Percentiles rank a stretch among this genome's conserved stretches.
Evolutionary conservation across 2,797 vertebrate species (phyloP).

Genomic region (Malurus splendens): DNA sequence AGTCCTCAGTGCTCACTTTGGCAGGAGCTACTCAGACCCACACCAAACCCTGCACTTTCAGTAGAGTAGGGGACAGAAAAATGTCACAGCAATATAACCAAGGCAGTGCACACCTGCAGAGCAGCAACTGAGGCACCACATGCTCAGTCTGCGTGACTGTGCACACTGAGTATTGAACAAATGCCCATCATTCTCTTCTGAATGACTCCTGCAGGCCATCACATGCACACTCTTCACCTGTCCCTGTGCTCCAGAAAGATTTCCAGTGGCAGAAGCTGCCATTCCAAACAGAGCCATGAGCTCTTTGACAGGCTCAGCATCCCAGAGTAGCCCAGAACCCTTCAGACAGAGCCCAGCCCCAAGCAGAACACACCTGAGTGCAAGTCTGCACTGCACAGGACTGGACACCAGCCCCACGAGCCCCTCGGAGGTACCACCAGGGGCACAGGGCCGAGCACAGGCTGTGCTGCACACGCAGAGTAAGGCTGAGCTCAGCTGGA

Average conservation of each 20-base stretch:
- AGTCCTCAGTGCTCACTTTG: not conserved
- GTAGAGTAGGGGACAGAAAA: not conserved
- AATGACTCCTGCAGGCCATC: not conserved
- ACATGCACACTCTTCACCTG: rapidly evolving
- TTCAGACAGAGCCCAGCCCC: rapidly evolving
- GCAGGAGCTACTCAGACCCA: not conserved
- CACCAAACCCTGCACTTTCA: not conserved
- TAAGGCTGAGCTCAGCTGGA: not conserved
- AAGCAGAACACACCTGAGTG: not conserved
- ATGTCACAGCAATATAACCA: rapidly evolving
- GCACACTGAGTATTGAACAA: not conserved
- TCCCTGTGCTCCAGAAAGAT: rapidly evolving
- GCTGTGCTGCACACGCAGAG: rapidly evolving
- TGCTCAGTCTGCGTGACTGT: rapidly evolving
- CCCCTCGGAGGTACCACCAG: rapidly evolving
- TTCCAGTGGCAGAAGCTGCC: rapidly evolving
- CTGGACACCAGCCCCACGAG: not conserved
- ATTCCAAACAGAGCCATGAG: not conserved
- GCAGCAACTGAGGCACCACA: not conserved
- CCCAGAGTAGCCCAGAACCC: rapidly evolving
- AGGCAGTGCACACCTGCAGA: not conserved
- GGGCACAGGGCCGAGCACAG: rapidly evolving
- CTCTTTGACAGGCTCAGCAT: not conserved
- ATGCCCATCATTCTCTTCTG: not conserved
- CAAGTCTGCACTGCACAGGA: not conserved